These are phyloP conservation scores for Hiodon alosoides DNA, from an alignment of 2,113 vertebrate genomes.

Conservation along the genomic window DNA sequence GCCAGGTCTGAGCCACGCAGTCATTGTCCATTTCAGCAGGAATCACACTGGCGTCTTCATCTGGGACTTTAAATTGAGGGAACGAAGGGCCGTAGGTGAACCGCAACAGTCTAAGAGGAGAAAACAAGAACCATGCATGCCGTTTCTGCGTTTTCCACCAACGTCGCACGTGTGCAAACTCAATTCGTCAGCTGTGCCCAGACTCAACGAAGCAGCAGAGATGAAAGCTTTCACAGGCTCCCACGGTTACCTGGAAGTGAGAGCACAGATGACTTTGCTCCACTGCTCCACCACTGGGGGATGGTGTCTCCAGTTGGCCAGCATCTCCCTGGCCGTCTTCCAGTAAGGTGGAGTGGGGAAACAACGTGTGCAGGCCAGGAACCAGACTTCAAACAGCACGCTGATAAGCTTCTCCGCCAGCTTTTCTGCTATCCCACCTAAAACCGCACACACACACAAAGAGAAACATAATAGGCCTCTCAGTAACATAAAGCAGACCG, in stretches of 20 bases:
- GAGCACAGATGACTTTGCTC: constrained; percentile 89
- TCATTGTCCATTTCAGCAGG: constrained; percentile 92
- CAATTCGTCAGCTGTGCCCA: not conserved
- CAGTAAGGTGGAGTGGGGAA: constrained; percentile 94
- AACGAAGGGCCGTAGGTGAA: constrained; percentile 90
- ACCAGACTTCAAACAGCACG: constrained; percentile 92
- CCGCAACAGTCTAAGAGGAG: constrained; percentile 71
- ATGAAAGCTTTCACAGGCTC: not conserved
- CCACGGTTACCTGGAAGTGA: constrained; percentile 79
- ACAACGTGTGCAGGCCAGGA: constrained; percentile 83
- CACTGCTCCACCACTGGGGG: constrained; percentile 95
- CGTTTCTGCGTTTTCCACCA: not conserved
- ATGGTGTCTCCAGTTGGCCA: constrained; percentile 95
- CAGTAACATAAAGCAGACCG: no score
- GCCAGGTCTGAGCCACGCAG: constrained; percentile 92
- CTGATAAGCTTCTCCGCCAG: constrained; percentile 88
- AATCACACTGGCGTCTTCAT: constrained; percentile 87
- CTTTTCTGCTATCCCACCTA: constrained; percentile 89
- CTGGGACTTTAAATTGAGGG: constrained; percentile 88
- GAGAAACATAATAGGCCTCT: no score
- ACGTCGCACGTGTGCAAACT: not conserved
- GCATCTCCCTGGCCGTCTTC: constrained; percentile 95
- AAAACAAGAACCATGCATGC: constrained; percentile 25
- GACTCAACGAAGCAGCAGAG: not conserved
- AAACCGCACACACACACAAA: not conserved